A percentile compares a stretch with the other conserved stretches of the same genome.
These are phyloP conservation scores for Patagioenas fasciata DNA, from an alignment of 2,113 vertebrate genomes.

Conservation along the genomic window DNA sequence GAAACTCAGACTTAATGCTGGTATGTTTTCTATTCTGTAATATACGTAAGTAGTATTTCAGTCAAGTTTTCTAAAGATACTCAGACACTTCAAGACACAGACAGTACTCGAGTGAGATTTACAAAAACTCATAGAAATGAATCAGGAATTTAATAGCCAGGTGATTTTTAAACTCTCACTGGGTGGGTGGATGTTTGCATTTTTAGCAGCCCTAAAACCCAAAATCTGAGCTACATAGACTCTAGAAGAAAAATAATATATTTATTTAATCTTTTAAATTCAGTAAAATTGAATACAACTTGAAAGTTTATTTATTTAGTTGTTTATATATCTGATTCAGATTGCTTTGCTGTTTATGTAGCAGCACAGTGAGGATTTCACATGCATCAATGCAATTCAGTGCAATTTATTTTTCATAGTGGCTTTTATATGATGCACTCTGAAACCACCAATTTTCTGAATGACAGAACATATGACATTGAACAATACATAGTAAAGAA, in stretches of 20 bases:
- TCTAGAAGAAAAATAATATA: not conserved
- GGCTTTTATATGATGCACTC: not conserved
- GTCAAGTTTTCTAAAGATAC: not conserved
- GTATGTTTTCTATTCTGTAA: not conserved
- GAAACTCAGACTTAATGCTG: not conserved
- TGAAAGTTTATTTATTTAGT: not conserved
- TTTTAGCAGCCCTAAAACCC: not conserved
- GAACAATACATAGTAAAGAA: not conserved
- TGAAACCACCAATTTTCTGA: not conserved
- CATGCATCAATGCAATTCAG: not conserved
- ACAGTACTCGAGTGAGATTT: not conserved
- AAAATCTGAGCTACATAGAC: not conserved
- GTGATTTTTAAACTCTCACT: not conserved
- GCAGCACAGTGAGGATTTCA: not conserved
- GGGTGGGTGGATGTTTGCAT: not conserved
- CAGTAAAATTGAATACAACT: not conserved
- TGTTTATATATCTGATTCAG: not conserved
- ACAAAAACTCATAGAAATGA: not conserved
- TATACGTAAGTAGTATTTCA: not conserved
- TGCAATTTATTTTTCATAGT: not conserved
- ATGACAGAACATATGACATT: not conserved
- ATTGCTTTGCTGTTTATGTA: not conserved
- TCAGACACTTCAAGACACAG: not conserved
- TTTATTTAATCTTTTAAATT: not conserved
- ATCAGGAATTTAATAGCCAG: not conserved